Evolutionary conservation across 2,113 vertebrate genomes (phyloP), one percentile per base, ranked within the genome.

Genomic region (Amphiprion percula): DNA sequence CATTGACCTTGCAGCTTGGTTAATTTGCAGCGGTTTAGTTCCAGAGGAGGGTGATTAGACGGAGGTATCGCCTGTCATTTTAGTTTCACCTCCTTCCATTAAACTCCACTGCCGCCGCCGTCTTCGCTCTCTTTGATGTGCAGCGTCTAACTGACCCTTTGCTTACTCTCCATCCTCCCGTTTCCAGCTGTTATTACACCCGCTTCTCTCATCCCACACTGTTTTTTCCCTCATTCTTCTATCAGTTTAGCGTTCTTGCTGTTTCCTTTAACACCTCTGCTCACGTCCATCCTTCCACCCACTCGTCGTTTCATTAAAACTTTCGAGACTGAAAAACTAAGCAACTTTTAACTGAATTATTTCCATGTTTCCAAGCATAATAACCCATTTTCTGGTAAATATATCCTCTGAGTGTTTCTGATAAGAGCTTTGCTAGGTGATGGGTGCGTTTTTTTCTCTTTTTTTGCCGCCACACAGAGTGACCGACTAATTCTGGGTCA

Each of bases 401-500:
- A 44, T 44, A 44, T 14, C 41, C 2, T 44, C 12, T 67, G 8
- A 61, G 10, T 63, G 4, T 60, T 23, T 54, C 4, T 64, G 30
- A 71, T 23, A 2, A 72, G 23, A 12, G 5, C 0, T 63, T 53
- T 76, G 64, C 55, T 24, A 58, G 30, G 44, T 28, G 41, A 70
- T 55, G 11, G n/a, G 9, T 15, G 30, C 2, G 16, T 21, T 5
- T 24, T 21, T 61, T 73, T 82, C 74, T 83, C 74, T 21, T 61
- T 73, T 82, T 77, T 83, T 77, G 65, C 72, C 75, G 68, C 68
- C 23, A 26, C 72, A 30, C 72, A 66, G 39, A 88, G 83, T 71
- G 71, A 85, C 88, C 60, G 55, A 82, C 66, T 85, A 77, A 84
- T 93, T 93, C 88, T 92, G 88, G 93, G 93, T 94, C 90, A 94